A percentile compares a stretch with the other conserved stretches of the same genome.
Evolutionary conservation across 1,140 invertebrate genomes (phyloP).

Genomic region (Cherax quadricarinatus): DNA sequence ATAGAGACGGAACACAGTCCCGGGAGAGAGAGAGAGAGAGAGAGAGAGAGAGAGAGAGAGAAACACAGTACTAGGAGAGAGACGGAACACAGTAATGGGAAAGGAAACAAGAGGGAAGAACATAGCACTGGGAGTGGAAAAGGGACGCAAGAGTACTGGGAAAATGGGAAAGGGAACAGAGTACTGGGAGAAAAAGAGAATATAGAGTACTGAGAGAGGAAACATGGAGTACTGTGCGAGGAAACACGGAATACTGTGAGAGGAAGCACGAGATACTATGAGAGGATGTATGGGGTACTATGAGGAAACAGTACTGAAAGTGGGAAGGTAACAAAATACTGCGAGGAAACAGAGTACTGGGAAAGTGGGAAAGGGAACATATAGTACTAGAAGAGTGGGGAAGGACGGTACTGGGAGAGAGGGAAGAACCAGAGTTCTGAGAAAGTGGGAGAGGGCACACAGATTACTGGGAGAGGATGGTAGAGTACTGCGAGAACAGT

Average conservation of each 20-base stretch:
- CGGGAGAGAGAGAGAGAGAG: not conserved
- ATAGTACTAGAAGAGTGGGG: too few species aligned
- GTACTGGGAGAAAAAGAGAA: not conserved
- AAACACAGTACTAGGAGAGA: too few species aligned
- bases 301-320: constrained; percentile 17
- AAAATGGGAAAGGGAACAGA: not conserved
- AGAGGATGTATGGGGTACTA: too few species aligned
- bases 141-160: not conserved
- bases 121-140: too few species aligned
- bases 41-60: constrained; percentile 38
- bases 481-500: too few species aligned
- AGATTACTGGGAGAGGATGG: not conserved
- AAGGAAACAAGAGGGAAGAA: not conserved
- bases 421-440: not conserved
- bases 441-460: not conserved
- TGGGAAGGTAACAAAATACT: not conserved
- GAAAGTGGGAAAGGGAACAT: not conserved
- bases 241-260: too few species aligned
- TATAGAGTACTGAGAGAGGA: too few species aligned
- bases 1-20: not conserved
- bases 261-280: too few species aligned
- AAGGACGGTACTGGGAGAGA: not conserved
- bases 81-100: too few species aligned
- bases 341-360: not conserved
- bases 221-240: too few species aligned